Base-by-base conservation (phyloP, 2,797 vertebrate species). In the Geotrypetes seraphini region DNA sequence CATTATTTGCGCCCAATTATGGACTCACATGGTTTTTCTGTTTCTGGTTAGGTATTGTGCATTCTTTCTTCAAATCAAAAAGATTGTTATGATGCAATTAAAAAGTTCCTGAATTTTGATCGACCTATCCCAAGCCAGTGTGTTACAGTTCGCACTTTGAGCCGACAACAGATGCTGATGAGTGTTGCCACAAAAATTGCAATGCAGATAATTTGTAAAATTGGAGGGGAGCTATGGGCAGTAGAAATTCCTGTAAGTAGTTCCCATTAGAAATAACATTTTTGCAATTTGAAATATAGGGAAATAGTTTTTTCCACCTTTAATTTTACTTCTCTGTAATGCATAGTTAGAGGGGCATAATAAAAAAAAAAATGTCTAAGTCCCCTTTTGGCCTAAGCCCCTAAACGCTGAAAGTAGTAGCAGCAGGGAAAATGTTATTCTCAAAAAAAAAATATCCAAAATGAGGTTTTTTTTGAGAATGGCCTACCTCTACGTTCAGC, bases 221-320 rank as follows among this genome's bases (percentile, higher is more conserved):
- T 66, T 0, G 66, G 69, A 5, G 71, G 71, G 12, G 69, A 73
- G 25, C 47, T 71, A 14, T 78, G 75, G 75, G 58, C 64, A 0
- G 53, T 74, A 19, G 67, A 78, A 32, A 71, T 74, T 16, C 73
- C 67, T 3, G 71, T 78, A 40, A 76, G 75, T 28, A 30, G 5
- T 2, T 30, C 3, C 8, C 12, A n/a, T n/a, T n/a, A n/a, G n/a
- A n/a, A n/a, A n/a, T n/a, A n/a, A n/a, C n/a, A n/a, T n/a, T n/a
- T n/a, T n/a, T n/a, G n/a, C n/a, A n/a, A n/a, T n/a, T n/a, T n/a
- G n/a, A n/a, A n/a, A n/a, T n/a, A n/a, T n/a, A n/a, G n/a, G n/a
- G n/a, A n/a, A n/a, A n/a, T n/a, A n/a, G n/a, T n/a, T n/a, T n/a
- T n/a, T n/a, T n/a, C n/a, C n/a, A n/a, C n/a, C n/a, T n/a, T n/a